Conservation (phyloP, 2,888 invertebrate species). For the Vesta saturnalis region DNA sequence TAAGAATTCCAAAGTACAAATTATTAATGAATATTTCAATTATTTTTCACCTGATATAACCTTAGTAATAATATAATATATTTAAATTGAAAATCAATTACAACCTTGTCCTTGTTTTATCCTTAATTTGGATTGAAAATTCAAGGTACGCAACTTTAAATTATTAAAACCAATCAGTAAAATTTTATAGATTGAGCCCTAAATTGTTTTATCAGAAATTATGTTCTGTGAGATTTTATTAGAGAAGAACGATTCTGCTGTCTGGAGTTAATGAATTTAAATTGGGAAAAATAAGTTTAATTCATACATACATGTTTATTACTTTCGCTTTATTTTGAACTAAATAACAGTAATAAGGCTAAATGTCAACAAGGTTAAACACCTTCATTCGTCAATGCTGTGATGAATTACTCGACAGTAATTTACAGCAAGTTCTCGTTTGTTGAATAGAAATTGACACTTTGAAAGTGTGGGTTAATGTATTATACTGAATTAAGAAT, state of each 20-base stretch:
- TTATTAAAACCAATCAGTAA: not conserved
- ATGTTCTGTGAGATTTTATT: too few species aligned
- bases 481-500: not conserved
- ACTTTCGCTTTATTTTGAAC: not conserved
- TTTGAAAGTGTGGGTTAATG: not conserved
- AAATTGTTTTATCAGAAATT: too few species aligned
- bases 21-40: too few species aligned
- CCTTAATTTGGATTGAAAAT: not conserved
- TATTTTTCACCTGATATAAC: not conserved
- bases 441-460: too few species aligned
- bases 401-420: slow-evolving; percentile 12
- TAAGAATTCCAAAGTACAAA: too few species aligned
- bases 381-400: slow-evolving; percentile 27
- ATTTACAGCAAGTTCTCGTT: not conserved
- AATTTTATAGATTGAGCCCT: not conserved
- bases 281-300: not conserved
- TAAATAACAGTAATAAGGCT: slow-evolving; percentile 13
- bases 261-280: slow-evolving; percentile 1
- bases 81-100: slow-evolving; percentile 3
- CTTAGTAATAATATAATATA: not conserved
- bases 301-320: not conserved
- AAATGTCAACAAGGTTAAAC: slow-evolving; percentile 33
- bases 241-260: not conserved
- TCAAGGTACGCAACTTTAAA: not conserved
- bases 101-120: slow-evolving; percentile 6